These are phyloP conservation scores for Apodemus agrarius DNA, from an alignment of 2,797 vertebrate genomes.

Conservation along the genomic window DNA sequence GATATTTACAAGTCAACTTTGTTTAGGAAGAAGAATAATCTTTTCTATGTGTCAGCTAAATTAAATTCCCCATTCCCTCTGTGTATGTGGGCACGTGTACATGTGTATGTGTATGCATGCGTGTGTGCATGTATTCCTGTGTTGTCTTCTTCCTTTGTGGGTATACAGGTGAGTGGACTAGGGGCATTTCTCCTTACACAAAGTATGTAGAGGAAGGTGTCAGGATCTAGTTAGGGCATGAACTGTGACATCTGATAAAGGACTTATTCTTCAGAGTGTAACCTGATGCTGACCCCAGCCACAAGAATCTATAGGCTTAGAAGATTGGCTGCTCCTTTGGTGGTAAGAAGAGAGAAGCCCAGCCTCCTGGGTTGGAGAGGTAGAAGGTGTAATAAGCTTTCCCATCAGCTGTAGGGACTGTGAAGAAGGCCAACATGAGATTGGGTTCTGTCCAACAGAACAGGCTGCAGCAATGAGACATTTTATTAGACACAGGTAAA, in stretches of 20 bases:
- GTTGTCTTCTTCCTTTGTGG: neutral
- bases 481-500: neutral
- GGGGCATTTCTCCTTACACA: neutral
- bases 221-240: neutral
- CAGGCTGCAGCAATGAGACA: neutral
- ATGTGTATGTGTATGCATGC: neutral
- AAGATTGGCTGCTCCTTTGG: neutral
- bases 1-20: neutral
- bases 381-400: neutral
- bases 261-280: neutral
- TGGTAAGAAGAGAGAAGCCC: neutral
- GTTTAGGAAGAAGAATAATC: neutral
- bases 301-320: neutral
- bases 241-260: neutral
- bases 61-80: slow-evolving; percentile 7
- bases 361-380: neutral
- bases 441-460: neutral
- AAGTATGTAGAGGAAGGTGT: neutral
- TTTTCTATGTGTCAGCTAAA: neutral
- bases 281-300: neutral
- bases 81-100: too few species aligned
- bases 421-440: fast-evolving
- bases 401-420: neutral
- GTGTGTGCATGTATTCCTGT: neutral
- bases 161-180: neutral